A percentile compares a stretch with the other conserved stretches of the same genome.
These are phyloP conservation scores for Orthonychiurus folsomi DNA, from an alignment of 2,888 invertebrate genomes.

Conservation along the genomic window DNA sequence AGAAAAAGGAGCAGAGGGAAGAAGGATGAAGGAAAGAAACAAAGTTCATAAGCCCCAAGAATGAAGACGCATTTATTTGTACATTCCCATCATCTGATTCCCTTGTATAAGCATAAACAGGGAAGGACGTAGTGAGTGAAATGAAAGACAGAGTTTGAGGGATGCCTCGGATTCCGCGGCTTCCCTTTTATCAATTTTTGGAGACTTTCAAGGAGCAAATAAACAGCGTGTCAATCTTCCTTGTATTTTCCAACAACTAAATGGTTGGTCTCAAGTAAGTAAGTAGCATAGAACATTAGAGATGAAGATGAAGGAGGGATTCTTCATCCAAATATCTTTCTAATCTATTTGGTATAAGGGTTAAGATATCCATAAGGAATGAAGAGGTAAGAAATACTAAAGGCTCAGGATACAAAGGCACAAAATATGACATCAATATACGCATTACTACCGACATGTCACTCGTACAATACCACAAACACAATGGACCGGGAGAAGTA, in stretches of 20 bases:
- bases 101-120: conserved; percentile 4
- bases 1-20: not conserved
- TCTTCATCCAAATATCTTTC: too few relatives aligned
- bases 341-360: too few relatives aligned
- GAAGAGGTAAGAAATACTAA: not conserved
- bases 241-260: not conserved
- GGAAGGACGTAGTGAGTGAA: conserved; percentile 4
- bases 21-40: not conserved
- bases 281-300: too few relatives aligned
- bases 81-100: not conserved
- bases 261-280: too few relatives aligned
- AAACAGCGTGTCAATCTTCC: conserved; percentile 34
- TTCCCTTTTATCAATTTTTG: conserved; percentile 32
- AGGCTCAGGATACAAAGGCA: conserved; percentile 16
- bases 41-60: too few relatives aligned
- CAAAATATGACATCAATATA: conserved; percentile 33
- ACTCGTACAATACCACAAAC: conserved; percentile 21
- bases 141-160: conserved; percentile 9
- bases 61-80: not conserved
- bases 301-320: too few relatives aligned
- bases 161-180: conserved; percentile 23
- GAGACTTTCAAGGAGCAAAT: conserved; percentile 34
- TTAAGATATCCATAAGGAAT: too few relatives aligned
- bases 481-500: conserved; percentile 1
- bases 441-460: conserved; percentile 33